Evolutionary conservation across 2,888 invertebrate genomes (phyloP), one percentile per base, ranked within the genome.

Genomic region (Apamea epomidion): DNA sequence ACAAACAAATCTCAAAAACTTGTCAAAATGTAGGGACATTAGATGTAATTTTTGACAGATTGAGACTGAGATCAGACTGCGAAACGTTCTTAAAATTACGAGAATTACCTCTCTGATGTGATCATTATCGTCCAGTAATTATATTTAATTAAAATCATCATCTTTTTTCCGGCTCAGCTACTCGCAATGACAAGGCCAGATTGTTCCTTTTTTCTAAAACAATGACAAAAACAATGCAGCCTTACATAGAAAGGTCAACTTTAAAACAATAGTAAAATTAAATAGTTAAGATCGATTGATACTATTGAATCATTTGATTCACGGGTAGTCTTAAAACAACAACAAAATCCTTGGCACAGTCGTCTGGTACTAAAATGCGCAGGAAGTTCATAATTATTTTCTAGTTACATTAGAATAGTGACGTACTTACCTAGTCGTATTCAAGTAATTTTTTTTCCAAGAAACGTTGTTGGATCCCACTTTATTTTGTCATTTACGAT

Each of bases 261-360:
- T 81, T 91, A 86, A 92, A 93, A 95, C 94, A 95, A 95, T 95
- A 91, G 93, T 92, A 89, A 93, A 93, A 92, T 92, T 91, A 90
- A 92, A 91, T 92, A 91, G 88, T 90, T 91, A 92, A 93, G 92
- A 94, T 90, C 85, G 71, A 90, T 94, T 90, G 92, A 93, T 92
- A 92, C 89, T 92, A 91, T 93, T 93, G 93, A 93, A 93, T 93
- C 92, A 94, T 92, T 93, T 91, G 90, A 92, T 94, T 92, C 91
- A 93, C 92, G 91, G 91, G 89, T 94, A 92, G 79, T 80, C 91
- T 92, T 91, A 92, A 92, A 92, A 90, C 90, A 87, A 91, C 74
- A 88, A 86, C 89, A 89, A 87, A 79, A 87, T 86, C 95, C 95
- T 94, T 96, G 96, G 93, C 96, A 94, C 88, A 93, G 92, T 95